Evolutionary conservation across 2,888 invertebrate species (phyloP), one percentile per base, ranked within the genome.

Genomic region (Ophonus ardosiacus): DNA sequence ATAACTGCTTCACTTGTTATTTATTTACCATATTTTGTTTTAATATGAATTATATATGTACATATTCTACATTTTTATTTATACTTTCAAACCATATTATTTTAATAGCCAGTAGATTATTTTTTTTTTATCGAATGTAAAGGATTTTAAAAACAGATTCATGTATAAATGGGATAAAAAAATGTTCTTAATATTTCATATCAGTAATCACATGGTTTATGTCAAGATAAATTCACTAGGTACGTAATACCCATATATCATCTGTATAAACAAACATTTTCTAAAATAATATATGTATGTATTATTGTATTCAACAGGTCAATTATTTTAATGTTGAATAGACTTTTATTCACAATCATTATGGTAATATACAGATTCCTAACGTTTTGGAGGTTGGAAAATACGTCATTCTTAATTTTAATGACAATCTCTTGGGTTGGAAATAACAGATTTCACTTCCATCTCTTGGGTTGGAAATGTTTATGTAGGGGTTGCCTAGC

Each of bases 171-270:
- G 13, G 13, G 15, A n/a, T 43, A 71, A 71, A 43, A 71, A 40
- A 17, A 43, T 38, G 24, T 5, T 31, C 71, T 0, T 71, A 68
- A 71, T 76, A 56, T 76, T 51, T 51, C 10, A 21, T 51, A 71
- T 71, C 43, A 71, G 40, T 43, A 38, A 71, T 71, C 63, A 24
- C 63, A 24, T 24, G 18, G 21, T 17, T 13, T 21, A 13, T 63
- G 63, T 21, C 63, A 24, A 24, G 24, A 63, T 63, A 63, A 21
- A 21, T 21, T 24, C 2, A 63, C 0, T 63, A 4, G 5, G 5
- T 31, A 4, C 31, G 6, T 31, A 63, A 61, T 61, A 61, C 21
- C 7, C 13, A 10, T 63, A 63, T 63, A 24, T 24, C 63, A 63
- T 63, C 24, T 63, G 10, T 63, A 24, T 59, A 59, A 59, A 59